Evolutionary conservation across 2,888 invertebrate genomes (phyloP), one percentile per base, ranked within the genome.

Genomic region (Apamea epomidion): DNA sequence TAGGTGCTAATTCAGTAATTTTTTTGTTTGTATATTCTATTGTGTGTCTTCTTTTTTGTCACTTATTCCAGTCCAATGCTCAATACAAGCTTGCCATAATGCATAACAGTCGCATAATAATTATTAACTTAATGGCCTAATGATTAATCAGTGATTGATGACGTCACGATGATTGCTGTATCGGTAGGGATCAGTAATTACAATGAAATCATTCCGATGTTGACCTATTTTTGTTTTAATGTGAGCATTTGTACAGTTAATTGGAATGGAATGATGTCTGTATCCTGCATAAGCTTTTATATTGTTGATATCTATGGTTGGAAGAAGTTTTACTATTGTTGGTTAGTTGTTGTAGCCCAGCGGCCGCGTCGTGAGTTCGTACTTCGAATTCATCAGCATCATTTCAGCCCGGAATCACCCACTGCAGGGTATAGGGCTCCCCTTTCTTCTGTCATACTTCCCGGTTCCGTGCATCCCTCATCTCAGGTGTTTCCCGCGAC

Each of bases 141-240:
- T 67, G 3, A 58, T 78, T 45, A 83, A 54, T 71, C 16, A 29
- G 18, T 84, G n/a, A 68, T 54, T 83, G 60, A 12, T 78, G 78
- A 71, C 25, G 60, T 45, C 12, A 37, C 12, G 68, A 72, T 72
- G 54, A 78, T 72, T 79, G 37, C 72, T 54, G 74, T 58, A 45
- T 42, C 32, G 25, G n/a, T 67, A 16, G 32, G 29, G n/a, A 62
- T 29, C 71, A 84, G 54, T 84, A 68, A 80, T 82, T 82, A 58
- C 72, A 79, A 72, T 68, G 14, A 72, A 72, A 80, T 84, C 54
- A 64, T 84, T 68, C 42, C 29, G 54, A 58, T 54, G 68, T 68
- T 82, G 54, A 84, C 45, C 72, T n/a, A 58, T 29, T 78, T 82
- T 68, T 12, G 71, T 48, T 78, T 78, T 70, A 29, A 69, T 64